Evolutionary conservation across 2,113 vertebrate genomes (phyloP), one percentile per base, ranked within the genome.

Genomic region (Notothenia coriiceps): DNA sequence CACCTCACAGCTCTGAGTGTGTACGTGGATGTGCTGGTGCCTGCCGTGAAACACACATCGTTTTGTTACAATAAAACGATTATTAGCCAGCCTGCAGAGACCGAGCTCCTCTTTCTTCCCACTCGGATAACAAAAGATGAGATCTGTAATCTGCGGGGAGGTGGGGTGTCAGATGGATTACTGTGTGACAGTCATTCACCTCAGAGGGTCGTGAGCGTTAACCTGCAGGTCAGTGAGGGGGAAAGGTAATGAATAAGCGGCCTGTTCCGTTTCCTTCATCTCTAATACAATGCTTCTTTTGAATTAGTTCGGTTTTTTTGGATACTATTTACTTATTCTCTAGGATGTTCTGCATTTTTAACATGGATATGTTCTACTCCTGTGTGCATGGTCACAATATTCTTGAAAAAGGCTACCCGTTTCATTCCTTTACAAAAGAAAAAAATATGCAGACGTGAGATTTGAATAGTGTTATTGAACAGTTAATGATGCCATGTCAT

Each of bases 91-190:
- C 46, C 5, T 22, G 46, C 75, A 54, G 52, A 56, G 63, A 46
- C 20, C 51, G 2, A 29, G 63, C 66, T 64, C 56, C 60, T 80
- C 35, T 20, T 75, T 77, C 71, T 74, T 89, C 61, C 64, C 77
- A 74, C 64, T 63, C 20, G 74, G 79, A 88, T 85, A 83, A 77
- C 51, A 52, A 50, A 35, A 64, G 49, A 85, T 59, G 5, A 4
- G 5, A 52, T 57, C 22, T 51, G 15, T 52, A 35, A 46, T 85
- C 70, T 83, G 40, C 49, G 17, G 22, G 46, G 43, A 29, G 15
- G 18, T 44, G 66, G 72, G 79, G 40, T 70, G 50, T 65, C 51
- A 13, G 0, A 43, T 62, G 76, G 43, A 76, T 82, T 57, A 65
- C 74, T 12, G 2, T 5, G 55, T 76, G 69, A 70, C 5, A 2